These are phyloP conservation scores for Leucoraja ocellata DNA, from an alignment of 2,797 vertebrate species.

Conservation along the genomic window DNA sequence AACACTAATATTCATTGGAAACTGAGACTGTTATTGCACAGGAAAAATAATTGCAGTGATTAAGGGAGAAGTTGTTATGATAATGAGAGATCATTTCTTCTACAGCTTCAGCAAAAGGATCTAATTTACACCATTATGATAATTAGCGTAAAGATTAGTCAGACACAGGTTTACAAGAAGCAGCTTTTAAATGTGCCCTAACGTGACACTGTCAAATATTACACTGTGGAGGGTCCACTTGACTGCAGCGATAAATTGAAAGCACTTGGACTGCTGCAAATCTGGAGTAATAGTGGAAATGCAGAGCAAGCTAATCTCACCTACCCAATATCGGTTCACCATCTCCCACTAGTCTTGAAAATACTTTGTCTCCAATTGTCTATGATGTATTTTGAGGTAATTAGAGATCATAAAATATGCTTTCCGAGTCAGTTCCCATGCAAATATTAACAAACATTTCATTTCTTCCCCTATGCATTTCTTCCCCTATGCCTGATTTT, in stretches of 20 bases:
- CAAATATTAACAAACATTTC: not conserved
- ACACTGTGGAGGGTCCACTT: not conserved
- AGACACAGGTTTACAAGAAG: not conserved
- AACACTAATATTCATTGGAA: not conserved
- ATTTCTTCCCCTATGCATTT: not conserved
- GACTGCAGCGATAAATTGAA: not conserved
- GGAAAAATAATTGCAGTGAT: constrained; percentile 3
- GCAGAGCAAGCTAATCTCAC: not conserved
- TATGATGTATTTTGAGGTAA: too few relatives aligned
- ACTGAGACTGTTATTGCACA: not conserved
- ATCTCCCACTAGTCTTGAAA: not conserved
- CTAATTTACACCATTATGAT: constrained; percentile 11
- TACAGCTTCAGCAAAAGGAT: not conserved
- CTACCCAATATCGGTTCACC: not conserved
- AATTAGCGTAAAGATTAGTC: constrained; percentile 8
- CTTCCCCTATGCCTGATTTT: too few relatives aligned
- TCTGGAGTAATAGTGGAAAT: not conserved
- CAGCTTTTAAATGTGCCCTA: constrained; percentile 12
- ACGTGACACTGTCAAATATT: not conserved
- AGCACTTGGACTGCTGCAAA: not conserved
- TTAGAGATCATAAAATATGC: too few relatives aligned
- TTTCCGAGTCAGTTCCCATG: not conserved
- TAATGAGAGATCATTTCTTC: not conserved
- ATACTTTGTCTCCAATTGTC: not conserved
- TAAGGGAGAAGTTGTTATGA: not conserved